These are phyloP conservation scores for Monochamus alternatus DNA, from an alignment of 2,888 invertebrate species.

Conservation along the genomic window DNA sequence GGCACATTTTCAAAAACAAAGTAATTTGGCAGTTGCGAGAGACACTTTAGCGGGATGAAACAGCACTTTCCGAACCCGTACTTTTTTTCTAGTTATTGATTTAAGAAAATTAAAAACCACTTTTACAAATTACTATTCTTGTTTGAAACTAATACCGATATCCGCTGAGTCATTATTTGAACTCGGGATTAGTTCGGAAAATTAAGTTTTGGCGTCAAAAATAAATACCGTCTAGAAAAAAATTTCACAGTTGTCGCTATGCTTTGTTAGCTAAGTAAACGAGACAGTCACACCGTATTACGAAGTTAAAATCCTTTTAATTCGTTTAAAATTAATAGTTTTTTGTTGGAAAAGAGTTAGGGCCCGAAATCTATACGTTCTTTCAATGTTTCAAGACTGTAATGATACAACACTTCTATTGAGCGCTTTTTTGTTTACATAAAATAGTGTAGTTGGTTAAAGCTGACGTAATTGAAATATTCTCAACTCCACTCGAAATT, in stretches of 20 bases:
- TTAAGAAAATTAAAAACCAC: conserved; percentile 62
- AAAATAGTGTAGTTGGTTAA: too few species aligned
- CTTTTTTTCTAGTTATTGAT: conserved; percentile 58
- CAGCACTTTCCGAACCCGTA: conserved; percentile 56
- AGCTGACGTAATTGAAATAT: too few species aligned
- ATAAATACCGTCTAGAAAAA: conserved; percentile 60
- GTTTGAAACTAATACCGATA: conserved; percentile 54
- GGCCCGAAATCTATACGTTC: conserved; percentile 12
- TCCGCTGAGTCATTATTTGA: conserved; percentile 61
- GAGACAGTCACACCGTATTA: conserved; percentile 53
- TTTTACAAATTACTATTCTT: conserved; percentile 57
- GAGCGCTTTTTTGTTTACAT: too few species aligned
- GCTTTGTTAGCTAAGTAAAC: conserved; percentile 60
- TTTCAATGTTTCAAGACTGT: conserved; percentile 7
- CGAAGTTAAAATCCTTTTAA: conserved; percentile 43
- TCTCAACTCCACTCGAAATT: too few species aligned
- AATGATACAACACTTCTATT: too few species aligned
- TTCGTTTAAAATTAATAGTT: conserved; percentile 50
- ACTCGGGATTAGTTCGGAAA: conserved; percentile 59
- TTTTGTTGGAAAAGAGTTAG: conserved; percentile 36
- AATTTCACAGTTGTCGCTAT: conserved; percentile 60
- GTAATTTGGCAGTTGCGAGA: conserved; percentile 55
- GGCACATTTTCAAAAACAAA: conserved; percentile 57
- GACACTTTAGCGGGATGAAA: conserved; percentile 60
- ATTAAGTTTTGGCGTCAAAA: conserved; percentile 61